Evolutionary conservation across 1,140 invertebrate genomes (phyloP).

Genomic region (Aphidius gifuensis): DNA sequence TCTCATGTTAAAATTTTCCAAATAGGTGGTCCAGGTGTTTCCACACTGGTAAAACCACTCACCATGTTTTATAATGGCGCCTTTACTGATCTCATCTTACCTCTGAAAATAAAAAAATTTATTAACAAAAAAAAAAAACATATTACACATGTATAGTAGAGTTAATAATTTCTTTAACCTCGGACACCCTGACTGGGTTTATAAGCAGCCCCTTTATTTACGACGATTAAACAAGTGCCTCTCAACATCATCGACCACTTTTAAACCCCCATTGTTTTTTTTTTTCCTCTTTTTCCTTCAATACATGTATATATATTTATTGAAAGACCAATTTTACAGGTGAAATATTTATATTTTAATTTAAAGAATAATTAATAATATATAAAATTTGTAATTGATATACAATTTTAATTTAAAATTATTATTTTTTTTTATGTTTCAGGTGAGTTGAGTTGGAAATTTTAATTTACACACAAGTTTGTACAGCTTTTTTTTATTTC

Average conservation of each 20-base stretch:
- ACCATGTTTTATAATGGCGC: not conserved
- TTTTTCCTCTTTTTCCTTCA: no score
- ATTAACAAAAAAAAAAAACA: not conserved
- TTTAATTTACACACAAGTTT: not conserved
- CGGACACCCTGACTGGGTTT: no score
- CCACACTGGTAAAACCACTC: slow-evolving; percentile 13
- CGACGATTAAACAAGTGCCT: no score
- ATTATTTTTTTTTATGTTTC: slow-evolving; percentile 27
- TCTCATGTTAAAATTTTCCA: slow-evolving; percentile 15
- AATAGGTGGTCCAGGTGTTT: slow-evolving; percentile 18
- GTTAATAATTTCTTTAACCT: no score
- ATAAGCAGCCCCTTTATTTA: no score
- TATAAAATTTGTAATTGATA: not conserved
- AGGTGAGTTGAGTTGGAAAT: slow-evolving; percentile 28
- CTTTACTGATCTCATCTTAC: slow-evolving; percentile 10
- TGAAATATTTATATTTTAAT: not conserved
- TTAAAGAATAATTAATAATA: not conserved
- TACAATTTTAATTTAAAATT: not conserved
- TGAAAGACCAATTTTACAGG: no score
- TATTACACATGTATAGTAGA: not conserved
- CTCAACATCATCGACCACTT: no score
- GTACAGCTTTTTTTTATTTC: slow-evolving; percentile 14
- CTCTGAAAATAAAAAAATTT: not conserved
- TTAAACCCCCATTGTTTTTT: not conserved
- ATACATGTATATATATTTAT: no score